A percentile compares a stretch with the other conserved stretches of the same genome.
phyloP scores from a whole-genome alignment of 2,113 vertebrate genomes.

The Eira barbara region DNA sequence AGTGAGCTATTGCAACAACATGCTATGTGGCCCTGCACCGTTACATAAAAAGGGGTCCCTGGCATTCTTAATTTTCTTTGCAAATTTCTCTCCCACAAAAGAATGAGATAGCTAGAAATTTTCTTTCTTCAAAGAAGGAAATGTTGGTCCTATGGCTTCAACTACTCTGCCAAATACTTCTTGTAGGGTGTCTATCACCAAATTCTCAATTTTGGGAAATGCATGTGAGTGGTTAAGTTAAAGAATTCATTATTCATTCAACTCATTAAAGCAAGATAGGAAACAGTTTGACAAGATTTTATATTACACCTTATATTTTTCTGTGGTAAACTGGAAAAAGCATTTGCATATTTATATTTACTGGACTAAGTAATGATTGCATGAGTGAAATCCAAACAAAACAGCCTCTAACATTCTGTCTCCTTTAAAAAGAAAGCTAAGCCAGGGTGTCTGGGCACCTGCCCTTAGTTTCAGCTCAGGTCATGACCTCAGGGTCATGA shows the following conservation, averaged over 20 bases:
- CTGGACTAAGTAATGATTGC: neutral
- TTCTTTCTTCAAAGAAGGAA: slow-evolving; percentile 1
- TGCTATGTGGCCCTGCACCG: neutral
- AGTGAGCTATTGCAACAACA: neutral
- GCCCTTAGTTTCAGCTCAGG: neutral
- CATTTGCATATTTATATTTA: neutral
- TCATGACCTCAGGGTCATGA: neutral
- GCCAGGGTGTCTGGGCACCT: neutral
- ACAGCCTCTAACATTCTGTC: neutral
- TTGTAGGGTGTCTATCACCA: neutral
- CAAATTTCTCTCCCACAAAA: neutral
- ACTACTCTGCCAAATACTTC: neutral
- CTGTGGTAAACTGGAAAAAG: neutral
- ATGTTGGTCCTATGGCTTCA: neutral
- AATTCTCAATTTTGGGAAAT: neutral
- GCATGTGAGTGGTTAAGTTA: neutral
- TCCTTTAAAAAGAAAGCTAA: neutral
- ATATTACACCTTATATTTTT: neutral
- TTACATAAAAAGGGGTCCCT: neutral
- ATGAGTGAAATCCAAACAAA: neutral
- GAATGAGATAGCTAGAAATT: neutral
- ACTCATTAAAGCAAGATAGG: neutral
- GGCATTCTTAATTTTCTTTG: neutral
- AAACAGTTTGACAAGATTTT: neutral
- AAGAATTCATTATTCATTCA: neutral